These are phyloP conservation scores for Aramus guarauna DNA, from an alignment of 2,113 vertebrate genomes.

Conservation along the genomic window DNA sequence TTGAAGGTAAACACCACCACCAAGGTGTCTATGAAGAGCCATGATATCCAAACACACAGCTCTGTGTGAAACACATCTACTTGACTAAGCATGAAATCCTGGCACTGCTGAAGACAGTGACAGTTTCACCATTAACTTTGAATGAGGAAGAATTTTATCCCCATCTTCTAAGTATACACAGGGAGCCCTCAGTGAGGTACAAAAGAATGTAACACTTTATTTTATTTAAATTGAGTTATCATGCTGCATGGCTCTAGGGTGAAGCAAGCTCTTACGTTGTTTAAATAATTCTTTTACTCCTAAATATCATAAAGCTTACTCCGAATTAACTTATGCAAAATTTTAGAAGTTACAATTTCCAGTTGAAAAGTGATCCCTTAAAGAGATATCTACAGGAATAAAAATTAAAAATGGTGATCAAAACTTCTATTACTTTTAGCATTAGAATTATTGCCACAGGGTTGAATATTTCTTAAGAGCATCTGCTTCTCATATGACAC, in stretches of 20 bases:
- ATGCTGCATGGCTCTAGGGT: neutral
- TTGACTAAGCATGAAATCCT: neutral
- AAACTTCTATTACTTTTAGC: neutral
- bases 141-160: neutral
- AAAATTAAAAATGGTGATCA: neutral
- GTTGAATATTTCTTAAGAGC: slow-evolving; percentile 43
- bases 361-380: neutral
- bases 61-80: neutral
- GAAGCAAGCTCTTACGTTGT: neutral
- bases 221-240: neutral
- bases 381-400: neutral
- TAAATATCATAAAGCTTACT: neutral
- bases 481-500: slow-evolving; percentile 37
- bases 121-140: neutral
- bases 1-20: neutral
- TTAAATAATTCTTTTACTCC: neutral
- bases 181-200: neutral
- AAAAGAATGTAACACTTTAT: neutral
- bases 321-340: neutral
- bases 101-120: neutral
- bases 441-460: neutral
- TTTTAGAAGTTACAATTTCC: neutral
- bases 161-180: neutral
- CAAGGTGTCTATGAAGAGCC: neutral
- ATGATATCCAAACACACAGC: neutral